Conservation (phyloP, 1,140 invertebrate genomes). For the Xylocopa sonorina region DNA sequence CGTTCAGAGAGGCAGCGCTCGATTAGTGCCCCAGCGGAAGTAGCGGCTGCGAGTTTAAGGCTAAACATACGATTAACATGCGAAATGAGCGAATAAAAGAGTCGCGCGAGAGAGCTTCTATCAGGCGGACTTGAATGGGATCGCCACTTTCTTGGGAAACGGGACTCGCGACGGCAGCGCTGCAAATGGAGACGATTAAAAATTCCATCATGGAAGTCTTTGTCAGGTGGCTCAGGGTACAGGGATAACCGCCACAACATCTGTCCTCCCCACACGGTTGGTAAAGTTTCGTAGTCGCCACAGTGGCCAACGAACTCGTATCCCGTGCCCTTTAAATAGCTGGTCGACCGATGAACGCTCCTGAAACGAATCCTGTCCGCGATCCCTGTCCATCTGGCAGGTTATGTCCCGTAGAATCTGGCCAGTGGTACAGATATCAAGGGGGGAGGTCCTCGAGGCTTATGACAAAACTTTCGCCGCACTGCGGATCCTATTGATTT, state of each 20-base stretch:
- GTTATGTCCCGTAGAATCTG: neutral
- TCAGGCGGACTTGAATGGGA: neutral
- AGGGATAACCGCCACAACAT: slow-evolving; percentile 69
- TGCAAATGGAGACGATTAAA: slow-evolving; percentile 66
- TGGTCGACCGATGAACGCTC: too few species aligned
- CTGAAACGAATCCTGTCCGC: neutral
- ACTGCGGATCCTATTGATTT: slow-evolving; percentile 81
- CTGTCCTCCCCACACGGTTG: slow-evolving; percentile 60
- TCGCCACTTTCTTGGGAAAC: neutral
- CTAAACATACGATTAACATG: neutral
- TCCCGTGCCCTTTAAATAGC: neutral
- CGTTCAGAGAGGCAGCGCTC: too few species aligned
- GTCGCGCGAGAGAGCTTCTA: neutral
- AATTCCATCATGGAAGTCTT: slow-evolving; percentile 76
- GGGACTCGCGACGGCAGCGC: neutral
- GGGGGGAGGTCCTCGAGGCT: slow-evolving; percentile 28
- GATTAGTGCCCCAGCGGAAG: too few species aligned
- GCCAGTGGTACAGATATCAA: neutral
- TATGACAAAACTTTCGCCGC: slow-evolving; percentile 79
- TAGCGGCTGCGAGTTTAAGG: too few species aligned
- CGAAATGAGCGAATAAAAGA: neutral
- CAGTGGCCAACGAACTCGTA: too few species aligned
- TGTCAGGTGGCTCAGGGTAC: slow-evolving; percentile 71
- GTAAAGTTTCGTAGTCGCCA: slow-evolving; percentile 60
- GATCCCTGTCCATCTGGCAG: neutral